Evolutionary conservation across 2,888 invertebrate species (phyloP), one percentile per base, ranked within the genome.

Genomic region (Adelphocoris suturalis): DNA sequence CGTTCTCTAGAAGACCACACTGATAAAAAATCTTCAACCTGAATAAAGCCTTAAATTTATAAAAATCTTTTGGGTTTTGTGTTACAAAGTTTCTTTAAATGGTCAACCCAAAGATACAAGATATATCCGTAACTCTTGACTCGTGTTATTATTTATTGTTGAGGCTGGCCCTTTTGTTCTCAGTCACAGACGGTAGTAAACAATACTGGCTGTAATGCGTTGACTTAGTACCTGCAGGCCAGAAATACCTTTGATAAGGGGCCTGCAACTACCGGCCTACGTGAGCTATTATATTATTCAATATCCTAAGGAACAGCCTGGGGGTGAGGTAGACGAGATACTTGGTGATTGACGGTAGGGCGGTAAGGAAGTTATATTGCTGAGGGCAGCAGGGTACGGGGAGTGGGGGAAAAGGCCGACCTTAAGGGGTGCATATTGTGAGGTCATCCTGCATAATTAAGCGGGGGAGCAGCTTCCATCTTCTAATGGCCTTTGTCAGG

Each of bases 401-500:
- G 12, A 80, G 5, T 16, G 78, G 52, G 52, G 19, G 80, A 55
- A 14, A 87, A 37, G 57, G 13, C 68, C 23, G 23, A 47, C 78
- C 78, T 47, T 78, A 46, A 47, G 78, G 84, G 85, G 85, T 85
- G 85, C 85, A 85, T 85, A 85, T 85, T 57, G 85, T 55, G 61
- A 55, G 85, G 61, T 85, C 57, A 82, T 82, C 82, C n/a, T 86
- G 48, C 75, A 86, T 86, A 86, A 86, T 86, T 86, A 86, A 86
- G 28, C 46, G 14, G 48, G 68, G 16, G 52, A 46, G 85, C 28
- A 55, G 86, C 86, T 75, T 86, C 86, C 86, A 86, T 86, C 86
- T 86, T 86, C 86, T 86, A 86, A 86, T 86, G 86, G 86, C 86
- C 76, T 86, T 86, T 86, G 86, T 86, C 86, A 86, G 76, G 78